Evolutionary conservation across 92 coral and sea anemone genomes (phyloP).

Genomic region (Actinernus sp.): DNA sequence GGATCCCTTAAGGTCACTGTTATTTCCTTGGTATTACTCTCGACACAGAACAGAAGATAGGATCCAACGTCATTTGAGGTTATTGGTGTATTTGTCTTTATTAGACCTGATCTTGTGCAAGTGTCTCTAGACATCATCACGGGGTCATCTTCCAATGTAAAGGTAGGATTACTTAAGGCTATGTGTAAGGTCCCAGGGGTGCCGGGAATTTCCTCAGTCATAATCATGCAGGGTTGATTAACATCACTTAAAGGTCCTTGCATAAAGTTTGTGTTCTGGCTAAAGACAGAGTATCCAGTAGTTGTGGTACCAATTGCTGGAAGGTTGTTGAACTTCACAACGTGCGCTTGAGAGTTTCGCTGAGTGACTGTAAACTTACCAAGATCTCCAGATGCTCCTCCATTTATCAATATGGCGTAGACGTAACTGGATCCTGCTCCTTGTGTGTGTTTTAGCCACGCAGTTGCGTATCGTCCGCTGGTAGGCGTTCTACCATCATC

Average conservation of each 20-base stretch:
- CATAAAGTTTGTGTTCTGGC: neutral
- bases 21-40: neutral
- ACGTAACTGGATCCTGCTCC: slow-evolving; percentile 31
- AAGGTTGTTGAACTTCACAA: slow-evolving; percentile 49
- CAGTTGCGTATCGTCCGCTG: slow-evolving; percentile 48
- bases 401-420: slow-evolving; percentile 49
- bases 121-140: neutral
- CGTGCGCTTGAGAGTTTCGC: slow-evolving; percentile 49
- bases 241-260: neutral
- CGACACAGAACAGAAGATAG: slow-evolving; percentile 17
- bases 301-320: slow-evolving; percentile 15
- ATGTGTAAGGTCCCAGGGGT: neutral
- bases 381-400: neutral
- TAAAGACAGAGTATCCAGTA: slow-evolving; percentile 60
- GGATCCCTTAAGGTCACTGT: neutral
- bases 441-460: slow-evolving; percentile 51
- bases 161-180: slow-evolving; percentile 6
- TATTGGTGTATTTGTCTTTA: neutral
- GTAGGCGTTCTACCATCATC: neutral
- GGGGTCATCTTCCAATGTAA: neutral
- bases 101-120: neutral
- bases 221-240: neutral
- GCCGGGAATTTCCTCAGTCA: neutral
- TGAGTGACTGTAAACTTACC: slow-evolving; percentile 12
- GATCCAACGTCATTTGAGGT: neutral